Conservation (phyloP, 2,113 vertebrate species). For the Dolichallabes microphthalmus region DNA sequence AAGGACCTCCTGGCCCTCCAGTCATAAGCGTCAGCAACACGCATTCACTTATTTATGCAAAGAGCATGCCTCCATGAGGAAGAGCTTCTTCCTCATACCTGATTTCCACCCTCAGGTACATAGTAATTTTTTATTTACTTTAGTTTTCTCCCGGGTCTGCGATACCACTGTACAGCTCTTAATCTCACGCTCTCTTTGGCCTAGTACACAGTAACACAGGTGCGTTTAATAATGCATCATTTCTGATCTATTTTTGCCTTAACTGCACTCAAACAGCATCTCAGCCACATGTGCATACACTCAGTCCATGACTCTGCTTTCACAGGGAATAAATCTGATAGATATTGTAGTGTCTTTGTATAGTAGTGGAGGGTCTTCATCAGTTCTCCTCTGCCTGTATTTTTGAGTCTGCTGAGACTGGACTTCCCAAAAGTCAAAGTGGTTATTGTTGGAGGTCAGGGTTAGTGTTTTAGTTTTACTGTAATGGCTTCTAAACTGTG, state of each 20-base stretch:
- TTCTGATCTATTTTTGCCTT: neutral
- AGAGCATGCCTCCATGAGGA: too few species aligned
- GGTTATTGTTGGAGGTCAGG: neutral
- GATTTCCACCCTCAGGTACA: neutral
- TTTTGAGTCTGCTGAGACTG: neutral
- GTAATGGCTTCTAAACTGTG: neutral
- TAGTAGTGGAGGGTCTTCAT: neutral
- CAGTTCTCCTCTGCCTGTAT: neutral
- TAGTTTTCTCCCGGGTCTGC: neutral
- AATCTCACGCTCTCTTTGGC: neutral
- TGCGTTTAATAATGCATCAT: neutral
- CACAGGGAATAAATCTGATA: neutral
- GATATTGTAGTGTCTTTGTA: neutral
- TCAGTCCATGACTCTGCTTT: neutral
- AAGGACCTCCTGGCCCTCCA: neutral
- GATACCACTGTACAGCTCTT: neutral
- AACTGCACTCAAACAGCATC: neutral
- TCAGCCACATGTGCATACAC: neutral
- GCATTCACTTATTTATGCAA: neutral
- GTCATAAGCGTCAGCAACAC: constrained; percentile 34
- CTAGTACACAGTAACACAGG: neutral
- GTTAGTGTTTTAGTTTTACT: neutral
- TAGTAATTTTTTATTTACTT: neutral
- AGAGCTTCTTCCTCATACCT: neutral
- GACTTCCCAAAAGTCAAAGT: neutral